Evolutionary conservation across 2,113 vertebrate species (phyloP), one percentile per base, ranked within the genome.

Genomic region (Ciconia boyciana): DNA sequence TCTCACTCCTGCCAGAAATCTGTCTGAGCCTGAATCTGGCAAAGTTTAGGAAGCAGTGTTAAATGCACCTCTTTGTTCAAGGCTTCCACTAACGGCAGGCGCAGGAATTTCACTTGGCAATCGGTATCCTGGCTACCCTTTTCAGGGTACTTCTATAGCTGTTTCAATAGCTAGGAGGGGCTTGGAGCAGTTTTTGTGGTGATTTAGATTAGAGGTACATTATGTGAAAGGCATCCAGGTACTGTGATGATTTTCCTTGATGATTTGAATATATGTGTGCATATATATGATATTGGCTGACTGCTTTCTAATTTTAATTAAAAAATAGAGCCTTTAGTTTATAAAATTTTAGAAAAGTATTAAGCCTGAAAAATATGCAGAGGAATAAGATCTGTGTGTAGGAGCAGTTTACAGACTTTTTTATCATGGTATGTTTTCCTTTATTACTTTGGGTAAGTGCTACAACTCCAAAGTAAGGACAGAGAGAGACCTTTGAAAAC

Each of bases 11-110:
- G 97, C 96, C 97, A 97, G 96, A 80, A 96, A 96, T 91, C 95
- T 93, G 96, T 96, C 93, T 89, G 81, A 96, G 94, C 84, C 87
- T 90, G 75, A 89, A 81, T 74, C 92, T 96, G 92, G 93, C 92
- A 77, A 95, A 90, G 93, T 94, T 90, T 83, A 24, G 92, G 96
- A 83, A 92, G 72, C 76, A 16, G 85, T 13, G 4, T 43, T 96
- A 97, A 96, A 96, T 95, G 90, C 90, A 10, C 65, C 78, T 77
- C 96, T 97, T 97, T 97, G 96, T 97, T 97, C 74, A 20, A 44
- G 44, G 66, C 94, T 89, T 96, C 89, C 87, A 96, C 90, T 66
- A 84, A 94, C 25, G 81, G 95, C 96, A 48, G 89, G 90, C 82
- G 2, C 61, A 95, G 95, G 93, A 96, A 95, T 97, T 97, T 97